Percentiles rank a stretch among this genome's conserved stretches.
Evolutionary conservation across 1,140 invertebrate species (phyloP).

Genomic region (Ectropis grisescens): DNA sequence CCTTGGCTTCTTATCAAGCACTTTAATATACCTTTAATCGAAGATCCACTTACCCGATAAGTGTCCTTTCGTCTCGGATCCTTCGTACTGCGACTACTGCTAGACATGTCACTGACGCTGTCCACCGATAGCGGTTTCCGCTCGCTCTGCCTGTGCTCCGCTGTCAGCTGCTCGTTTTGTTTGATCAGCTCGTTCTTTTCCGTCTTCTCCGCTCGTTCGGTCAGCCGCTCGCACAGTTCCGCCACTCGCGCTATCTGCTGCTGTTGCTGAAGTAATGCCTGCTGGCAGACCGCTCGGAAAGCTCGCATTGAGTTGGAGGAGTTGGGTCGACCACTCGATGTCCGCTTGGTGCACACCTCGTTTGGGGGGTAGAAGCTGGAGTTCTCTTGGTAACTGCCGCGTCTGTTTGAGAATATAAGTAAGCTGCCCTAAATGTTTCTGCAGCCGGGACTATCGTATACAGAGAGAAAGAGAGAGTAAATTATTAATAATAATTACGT

Average conservation of each 20-base stretch:
- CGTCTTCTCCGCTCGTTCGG: slow-evolving; percentile 6
- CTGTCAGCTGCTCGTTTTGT: neutral
- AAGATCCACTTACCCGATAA: slow-evolving; percentile 19
- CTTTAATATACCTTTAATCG: too few species aligned
- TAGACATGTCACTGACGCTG: slow-evolving; percentile 17
- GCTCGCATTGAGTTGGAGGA: slow-evolving; percentile 20
- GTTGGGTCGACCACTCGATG: slow-evolving; percentile 2
- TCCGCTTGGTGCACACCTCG: slow-evolving; percentile 5
- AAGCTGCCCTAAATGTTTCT: too few species aligned
- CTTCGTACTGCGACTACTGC: slow-evolving; percentile 16
- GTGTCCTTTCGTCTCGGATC: slow-evolving; percentile 19
- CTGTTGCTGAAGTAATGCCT: slow-evolving; percentile 39
- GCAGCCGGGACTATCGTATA: too few species aligned
- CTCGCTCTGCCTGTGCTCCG: neutral
- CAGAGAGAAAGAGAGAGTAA: too few species aligned
- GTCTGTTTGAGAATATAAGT: neutral
- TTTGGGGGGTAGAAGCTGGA: too few species aligned
- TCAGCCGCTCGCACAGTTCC: slow-evolving; percentile 35
- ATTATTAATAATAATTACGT: too few species aligned
- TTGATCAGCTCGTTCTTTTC: neutral
- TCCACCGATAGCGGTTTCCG: neutral
- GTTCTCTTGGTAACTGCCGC: too few species aligned
- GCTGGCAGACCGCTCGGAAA: slow-evolving; percentile 35
- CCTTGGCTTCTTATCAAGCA: too few species aligned
- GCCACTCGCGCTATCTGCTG: slow-evolving; percentile 37